Evolutionary conservation across 1,140 invertebrate genomes (phyloP).

Genomic region (Ceratina australensis): DNA sequence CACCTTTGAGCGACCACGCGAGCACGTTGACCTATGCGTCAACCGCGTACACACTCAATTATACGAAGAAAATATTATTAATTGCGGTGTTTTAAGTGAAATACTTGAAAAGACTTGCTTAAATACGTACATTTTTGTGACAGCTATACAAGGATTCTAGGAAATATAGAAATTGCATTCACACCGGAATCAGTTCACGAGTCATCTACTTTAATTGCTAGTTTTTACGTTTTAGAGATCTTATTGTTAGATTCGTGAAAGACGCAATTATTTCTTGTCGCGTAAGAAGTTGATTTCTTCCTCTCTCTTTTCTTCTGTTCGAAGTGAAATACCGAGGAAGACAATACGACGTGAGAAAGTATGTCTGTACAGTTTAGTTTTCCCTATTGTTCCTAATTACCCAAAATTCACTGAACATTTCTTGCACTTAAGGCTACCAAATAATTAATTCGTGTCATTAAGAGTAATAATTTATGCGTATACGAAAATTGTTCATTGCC

Average conservation of each 20-base stretch:
- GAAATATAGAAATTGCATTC: slow-evolving; percentile 40
- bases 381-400: too few relatives aligned
- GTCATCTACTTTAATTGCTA: neutral
- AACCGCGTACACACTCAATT: neutral
- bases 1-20: too few relatives aligned
- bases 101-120: neutral
- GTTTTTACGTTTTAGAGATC: neutral
- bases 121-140: neutral
- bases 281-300: slow-evolving; percentile 5
- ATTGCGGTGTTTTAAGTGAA: neutral
- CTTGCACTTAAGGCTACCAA: too few relatives aligned
- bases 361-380: too few relatives aligned
- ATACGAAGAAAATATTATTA: neutral
- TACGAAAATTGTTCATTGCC: too few relatives aligned
- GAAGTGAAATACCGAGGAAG: too few relatives aligned
- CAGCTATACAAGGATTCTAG: slow-evolving; percentile 40
- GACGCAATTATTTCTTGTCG: neutral
- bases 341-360: too few relatives aligned
- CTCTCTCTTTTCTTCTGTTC: neutral
- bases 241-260: slow-evolving; percentile 9
- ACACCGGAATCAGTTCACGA: slow-evolving; percentile 61
- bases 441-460: too few relatives aligned
- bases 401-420: too few relatives aligned
- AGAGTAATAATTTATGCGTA: too few relatives aligned
- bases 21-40: neutral